Percentiles rank a stretch among this genome's conserved stretches.
phyloP scores from a whole-genome alignment of 2,113 vertebrate genomes.

The Romanogobio albipinnatus region DNA sequence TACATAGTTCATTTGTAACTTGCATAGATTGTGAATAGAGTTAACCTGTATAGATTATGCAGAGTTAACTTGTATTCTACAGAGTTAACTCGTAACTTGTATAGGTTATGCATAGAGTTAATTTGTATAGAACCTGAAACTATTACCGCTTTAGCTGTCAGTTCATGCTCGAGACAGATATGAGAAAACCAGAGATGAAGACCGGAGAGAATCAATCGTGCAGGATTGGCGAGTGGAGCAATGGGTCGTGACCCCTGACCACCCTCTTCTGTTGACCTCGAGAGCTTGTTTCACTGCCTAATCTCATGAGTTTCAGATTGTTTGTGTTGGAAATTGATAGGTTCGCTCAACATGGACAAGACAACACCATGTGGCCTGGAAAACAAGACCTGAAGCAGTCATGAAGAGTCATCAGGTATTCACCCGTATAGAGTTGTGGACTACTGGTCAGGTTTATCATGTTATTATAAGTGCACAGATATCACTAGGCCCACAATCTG shows the following conservation, averaged over 20 bases:
- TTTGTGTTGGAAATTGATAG: background rate
- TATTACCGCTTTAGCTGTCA: background rate
- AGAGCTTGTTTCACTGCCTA: background rate
- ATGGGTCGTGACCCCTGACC: slow-evolving; percentile 14
- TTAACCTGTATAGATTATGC: no score
- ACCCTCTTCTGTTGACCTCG: background rate
- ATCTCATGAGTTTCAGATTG: background rate
- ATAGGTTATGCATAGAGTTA: no score
- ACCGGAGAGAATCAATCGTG: slow-evolving; percentile 18
- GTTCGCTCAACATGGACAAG: background rate
- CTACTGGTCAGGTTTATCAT: background rate
- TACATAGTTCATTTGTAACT: no score
- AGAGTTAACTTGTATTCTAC: no score
- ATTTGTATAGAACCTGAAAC: background rate
- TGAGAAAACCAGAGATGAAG: background rate
- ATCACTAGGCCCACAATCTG: background rate
- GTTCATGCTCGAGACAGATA: background rate
- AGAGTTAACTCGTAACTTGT: no score
- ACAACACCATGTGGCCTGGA: background rate
- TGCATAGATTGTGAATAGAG: no score
- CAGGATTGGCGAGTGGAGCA: background rate
- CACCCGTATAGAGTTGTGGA: background rate
- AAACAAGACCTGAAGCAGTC: background rate
- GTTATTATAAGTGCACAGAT: background rate
- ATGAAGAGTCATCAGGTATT: background rate